Evolutionary conservation across 2,888 invertebrate species (phyloP).

Genomic region (Byasa hedistus): DNA sequence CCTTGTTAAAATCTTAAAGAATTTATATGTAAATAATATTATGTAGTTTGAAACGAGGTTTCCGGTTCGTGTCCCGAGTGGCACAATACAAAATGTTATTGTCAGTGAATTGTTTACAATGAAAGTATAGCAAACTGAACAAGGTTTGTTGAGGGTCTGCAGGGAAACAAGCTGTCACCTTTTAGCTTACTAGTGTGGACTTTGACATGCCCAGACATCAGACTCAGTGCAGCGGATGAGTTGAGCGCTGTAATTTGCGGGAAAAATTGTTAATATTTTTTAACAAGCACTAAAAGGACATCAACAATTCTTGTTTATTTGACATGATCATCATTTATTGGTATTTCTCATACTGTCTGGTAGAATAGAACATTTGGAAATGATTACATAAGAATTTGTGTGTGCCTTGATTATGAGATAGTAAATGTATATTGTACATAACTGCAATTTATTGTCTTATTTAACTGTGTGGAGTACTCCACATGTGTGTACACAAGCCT

Average conservation of each 20-base stretch:
- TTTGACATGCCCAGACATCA: too few relatives aligned
- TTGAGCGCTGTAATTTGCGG: too few relatives aligned
- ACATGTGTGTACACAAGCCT: background rate
- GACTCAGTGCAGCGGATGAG: too few relatives aligned
- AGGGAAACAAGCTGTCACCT: too few relatives aligned
- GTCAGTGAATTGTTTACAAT: background rate
- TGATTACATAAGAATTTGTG: slow-evolving; percentile 28
- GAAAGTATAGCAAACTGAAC: too few relatives aligned
- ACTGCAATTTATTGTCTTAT: slow-evolving; percentile 12
- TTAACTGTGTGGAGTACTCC: background rate
- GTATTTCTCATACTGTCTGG: background rate
- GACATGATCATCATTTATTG: background rate
- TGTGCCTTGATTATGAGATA: slow-evolving; percentile 28
- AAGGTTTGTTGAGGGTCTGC: too few relatives aligned
- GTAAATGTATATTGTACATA: slow-evolving; percentile 25
- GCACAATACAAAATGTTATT: slow-evolving; percentile 10
- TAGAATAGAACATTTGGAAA: slow-evolving; percentile 5
- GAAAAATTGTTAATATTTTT: too few relatives aligned
- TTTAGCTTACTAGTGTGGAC: too few relatives aligned
- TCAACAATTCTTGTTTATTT: too few relatives aligned
- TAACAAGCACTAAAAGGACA: too few relatives aligned
- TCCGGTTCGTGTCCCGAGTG: slow-evolving; percentile 37
- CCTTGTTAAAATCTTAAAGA: slow-evolving; percentile 66
- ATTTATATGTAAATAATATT: slow-evolving; percentile 76
- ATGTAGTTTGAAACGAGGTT: slow-evolving; percentile 52